These are phyloP conservation scores for Drosophila trichaetosa DNA, from an alignment of 2,888 invertebrate species.

Conservation along the genomic window DNA sequence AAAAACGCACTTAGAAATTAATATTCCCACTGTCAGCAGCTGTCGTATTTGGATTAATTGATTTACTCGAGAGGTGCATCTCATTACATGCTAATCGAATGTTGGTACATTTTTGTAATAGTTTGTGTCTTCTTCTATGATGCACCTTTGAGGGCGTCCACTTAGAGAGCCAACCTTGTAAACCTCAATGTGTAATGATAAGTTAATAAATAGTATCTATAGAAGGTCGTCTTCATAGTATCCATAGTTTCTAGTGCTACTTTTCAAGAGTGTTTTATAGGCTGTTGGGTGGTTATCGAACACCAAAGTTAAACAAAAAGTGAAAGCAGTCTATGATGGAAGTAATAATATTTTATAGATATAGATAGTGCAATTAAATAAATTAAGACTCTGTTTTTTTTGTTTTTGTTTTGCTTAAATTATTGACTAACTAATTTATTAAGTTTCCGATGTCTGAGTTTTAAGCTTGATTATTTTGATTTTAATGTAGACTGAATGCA, in stretches of 20 bases:
- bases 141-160: neutral
- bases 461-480: too few species aligned
- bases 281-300: neutral
- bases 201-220: neutral
- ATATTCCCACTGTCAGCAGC: conserved; percentile 14
- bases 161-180: neutral
- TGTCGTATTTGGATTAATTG: conserved; percentile 13
- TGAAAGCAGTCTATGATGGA: neutral
- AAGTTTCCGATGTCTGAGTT: neutral
- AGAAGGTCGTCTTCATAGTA: neutral
- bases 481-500: too few species aligned
- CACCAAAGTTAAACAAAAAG: neutral
- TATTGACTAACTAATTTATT: neutral
- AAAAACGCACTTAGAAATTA: neutral
- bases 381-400: neutral
- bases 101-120: neutral
- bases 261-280: neutral
- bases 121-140: neutral
- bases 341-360: neutral
- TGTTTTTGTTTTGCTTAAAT: neutral
- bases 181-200: neutral
- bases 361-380: neutral
- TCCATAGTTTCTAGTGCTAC: neutral
- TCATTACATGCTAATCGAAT: neutral
- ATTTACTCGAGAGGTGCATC: neutral